Evolutionary conservation across 2,797 vertebrate species (phyloP), one percentile per base, ranked within the genome.

Genomic region (Tadarida brasiliensis): DNA sequence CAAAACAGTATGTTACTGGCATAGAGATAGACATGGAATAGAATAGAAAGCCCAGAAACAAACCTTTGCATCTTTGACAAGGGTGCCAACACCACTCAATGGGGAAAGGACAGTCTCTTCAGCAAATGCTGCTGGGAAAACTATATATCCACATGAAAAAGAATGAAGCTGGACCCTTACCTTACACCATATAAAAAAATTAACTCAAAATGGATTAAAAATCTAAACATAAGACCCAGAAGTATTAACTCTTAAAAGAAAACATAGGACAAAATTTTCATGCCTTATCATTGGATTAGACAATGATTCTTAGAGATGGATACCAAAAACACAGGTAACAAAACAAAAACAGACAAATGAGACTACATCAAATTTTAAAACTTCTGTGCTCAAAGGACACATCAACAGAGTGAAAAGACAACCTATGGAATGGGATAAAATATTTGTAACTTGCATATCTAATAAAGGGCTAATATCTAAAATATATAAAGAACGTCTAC

Each of bases 281-380:
- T 47, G 63, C 39, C 35, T 81, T 44, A 20, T 81, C 33, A 56
- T 4, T 68, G 49, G 22, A 78, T 68, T 47, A 70, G 76, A 22
- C 51, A 73, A 63, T 83, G 57, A 83, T 83, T 91, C 78, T 59
- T 51, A 12, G 33, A 91, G 22, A 47, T 59, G n/a, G n/a, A n/a
- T 71, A 63, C 56, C n/a, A 63, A 83, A 88, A 73, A 39, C 61
- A 78, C 12, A 47, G 24, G 30, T 28, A 80, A 80, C 9, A n/a
- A n/a, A 57, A 57, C 59, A 30, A 80, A 68, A 56, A 65, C 7
- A 83, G 56, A 83, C 12, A 74, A 91, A 73, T 63, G 24, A 33
- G 44, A 84, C 56, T 73, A 81, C 5, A 84, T 65, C 33, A 74
- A 84, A 91, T 91, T 73, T 82, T 74, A 65, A 44, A 91, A 63